phyloP scores from a whole-genome alignment of 2,888 invertebrate genomes.

The Patella depressa region DNA sequence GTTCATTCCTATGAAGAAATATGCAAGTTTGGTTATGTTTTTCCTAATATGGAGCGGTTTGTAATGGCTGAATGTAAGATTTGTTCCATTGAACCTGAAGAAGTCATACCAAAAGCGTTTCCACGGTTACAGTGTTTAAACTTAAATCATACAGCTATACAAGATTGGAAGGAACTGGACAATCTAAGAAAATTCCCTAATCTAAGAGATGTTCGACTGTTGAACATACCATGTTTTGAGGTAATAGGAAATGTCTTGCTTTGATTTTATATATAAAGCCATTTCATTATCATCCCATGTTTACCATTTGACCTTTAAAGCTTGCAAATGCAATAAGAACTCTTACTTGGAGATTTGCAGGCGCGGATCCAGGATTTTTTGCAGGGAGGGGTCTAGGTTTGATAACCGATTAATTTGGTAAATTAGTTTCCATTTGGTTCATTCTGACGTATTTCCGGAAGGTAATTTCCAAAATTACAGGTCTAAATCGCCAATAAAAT shows the following conservation, averaged over 20 bases:
- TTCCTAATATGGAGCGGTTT: slow-evolving; percentile 87
- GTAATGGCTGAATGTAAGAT: slow-evolving; percentile 75
- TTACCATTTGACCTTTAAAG: too few species aligned
- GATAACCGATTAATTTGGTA: too few species aligned
- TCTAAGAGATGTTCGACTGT: slow-evolving; percentile 86
- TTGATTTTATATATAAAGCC: too few species aligned
- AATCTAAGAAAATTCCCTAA: slow-evolving; percentile 86
- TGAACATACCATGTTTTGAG: slow-evolving; percentile 79
- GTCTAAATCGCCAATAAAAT: too few species aligned
- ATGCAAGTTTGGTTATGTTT: slow-evolving; percentile 85
- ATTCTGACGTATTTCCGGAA: too few species aligned
- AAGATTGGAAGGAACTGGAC: slow-evolving; percentile 92
- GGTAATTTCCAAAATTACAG: too few species aligned
- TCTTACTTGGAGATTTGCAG: too few species aligned
- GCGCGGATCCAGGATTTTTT: too few species aligned
- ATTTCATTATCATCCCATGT: too few species aligned
- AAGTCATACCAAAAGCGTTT: slow-evolving; percentile 69
- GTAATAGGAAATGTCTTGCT: slow-evolving; percentile 33
- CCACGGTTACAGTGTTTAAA: slow-evolving; percentile 76
- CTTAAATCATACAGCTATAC: slow-evolving; percentile 85
- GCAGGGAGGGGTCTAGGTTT: too few species aligned
- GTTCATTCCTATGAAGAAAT: slow-evolving; percentile 88
- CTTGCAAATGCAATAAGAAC: too few species aligned
- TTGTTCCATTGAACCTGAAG: slow-evolving; percentile 25
- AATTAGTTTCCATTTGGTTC: too few species aligned